Evolutionary conservation across 2,888 invertebrate genomes (phyloP).

Genomic region (Oscheius sp.): DNA sequence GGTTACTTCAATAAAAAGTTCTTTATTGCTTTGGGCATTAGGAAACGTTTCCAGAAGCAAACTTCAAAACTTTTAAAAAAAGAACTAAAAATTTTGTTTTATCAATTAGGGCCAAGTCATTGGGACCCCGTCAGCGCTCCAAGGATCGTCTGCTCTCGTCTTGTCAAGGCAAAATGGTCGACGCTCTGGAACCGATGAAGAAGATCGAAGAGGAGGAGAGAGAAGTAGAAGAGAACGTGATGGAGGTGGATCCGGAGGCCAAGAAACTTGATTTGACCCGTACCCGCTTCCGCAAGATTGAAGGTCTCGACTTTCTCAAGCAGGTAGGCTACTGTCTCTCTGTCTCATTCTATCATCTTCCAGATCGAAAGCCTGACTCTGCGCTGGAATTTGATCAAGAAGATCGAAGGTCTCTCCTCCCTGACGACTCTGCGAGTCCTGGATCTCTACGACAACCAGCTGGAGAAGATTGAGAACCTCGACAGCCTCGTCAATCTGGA

Average conservation of each 20-base stretch:
- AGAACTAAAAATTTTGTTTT: no score
- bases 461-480: conserved; percentile 86
- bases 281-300: conserved; percentile 52
- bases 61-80: no score
- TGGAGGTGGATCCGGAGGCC: conserved; percentile 32
- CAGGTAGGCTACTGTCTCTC: conserved; percentile 3
- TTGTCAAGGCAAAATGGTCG: no score
- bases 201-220: not conserved
- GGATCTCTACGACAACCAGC: conserved; percentile 95
- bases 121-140: not conserved
- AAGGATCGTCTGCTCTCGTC: not conserved
- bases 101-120: not conserved
- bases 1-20: not conserved
- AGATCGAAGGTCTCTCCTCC: conserved; percentile 88
- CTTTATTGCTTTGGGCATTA: not conserved
- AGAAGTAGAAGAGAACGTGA: conserved; percentile 1
- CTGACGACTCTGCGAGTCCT: conserved; percentile 83
- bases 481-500: conserved; percentile 87
- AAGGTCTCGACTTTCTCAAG: conserved; percentile 54
- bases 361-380: conserved; percentile 82
- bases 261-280: conserved; percentile 54
- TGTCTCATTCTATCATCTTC: not conserved
- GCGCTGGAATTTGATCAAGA: conserved; percentile 94
- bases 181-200: no score
- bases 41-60: no score